phyloP scores from a whole-genome alignment of 2,797 vertebrate species.

The Tangara arthus region DNA sequence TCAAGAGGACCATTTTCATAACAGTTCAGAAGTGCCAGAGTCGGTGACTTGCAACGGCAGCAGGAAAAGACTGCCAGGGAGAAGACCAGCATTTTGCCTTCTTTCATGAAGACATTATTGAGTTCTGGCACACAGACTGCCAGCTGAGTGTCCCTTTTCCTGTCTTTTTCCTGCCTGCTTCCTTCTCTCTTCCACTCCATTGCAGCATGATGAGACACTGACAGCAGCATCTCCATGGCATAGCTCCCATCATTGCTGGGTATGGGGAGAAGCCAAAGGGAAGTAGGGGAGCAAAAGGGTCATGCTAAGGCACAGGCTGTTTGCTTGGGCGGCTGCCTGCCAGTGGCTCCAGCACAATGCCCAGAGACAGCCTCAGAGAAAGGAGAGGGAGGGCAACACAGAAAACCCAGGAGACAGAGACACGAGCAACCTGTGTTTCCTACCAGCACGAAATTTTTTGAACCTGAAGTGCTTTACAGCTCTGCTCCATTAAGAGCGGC shows the following conservation, averaged over 20 bases:
- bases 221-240: background rate
- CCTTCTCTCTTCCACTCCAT: background rate
- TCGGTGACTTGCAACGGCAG: fast-evolving
- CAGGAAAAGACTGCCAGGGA: background rate
- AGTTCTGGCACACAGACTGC: background rate
- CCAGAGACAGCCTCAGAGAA: background rate
- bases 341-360: background rate
- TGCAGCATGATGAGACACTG: background rate
- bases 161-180: background rate
- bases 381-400: background rate
- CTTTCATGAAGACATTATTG: background rate
- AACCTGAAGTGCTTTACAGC: background rate
- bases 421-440: fast-evolving
- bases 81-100: background rate
- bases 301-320: background rate
- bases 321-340: background rate
- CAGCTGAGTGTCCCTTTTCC: background rate
- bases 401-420: background rate
- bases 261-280: background rate
- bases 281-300: background rate
- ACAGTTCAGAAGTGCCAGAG: fast-evolving
- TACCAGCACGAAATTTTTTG: background rate
- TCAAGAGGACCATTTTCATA: background rate
- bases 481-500: background rate
- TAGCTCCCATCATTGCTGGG: background rate